A percentile compares a stretch with the other conserved stretches of the same genome.
Conservation (phyloP, 2,797 vertebrate species). For the Holocentrus rufus region DNA sequence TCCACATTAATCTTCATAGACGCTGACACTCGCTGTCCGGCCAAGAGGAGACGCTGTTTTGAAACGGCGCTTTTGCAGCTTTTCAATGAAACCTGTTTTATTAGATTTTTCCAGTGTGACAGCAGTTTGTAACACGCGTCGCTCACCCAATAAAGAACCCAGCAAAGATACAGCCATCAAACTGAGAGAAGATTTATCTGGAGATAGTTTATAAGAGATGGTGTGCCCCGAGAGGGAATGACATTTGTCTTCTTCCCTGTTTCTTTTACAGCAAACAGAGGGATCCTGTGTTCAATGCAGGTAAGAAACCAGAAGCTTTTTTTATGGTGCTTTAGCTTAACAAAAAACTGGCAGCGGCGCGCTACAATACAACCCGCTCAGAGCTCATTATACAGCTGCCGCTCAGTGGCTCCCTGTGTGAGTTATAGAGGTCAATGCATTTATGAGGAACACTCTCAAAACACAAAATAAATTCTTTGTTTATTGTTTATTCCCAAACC, state of each 20-base stretch:
- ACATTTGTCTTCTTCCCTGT: slow-evolving; percentile 67
- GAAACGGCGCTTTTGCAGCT: background rate
- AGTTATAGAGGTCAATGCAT: slow-evolving; percentile 11
- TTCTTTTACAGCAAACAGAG: slow-evolving; percentile 92
- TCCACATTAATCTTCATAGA: background rate
- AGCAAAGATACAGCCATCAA: background rate
- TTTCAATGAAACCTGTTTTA: background rate
- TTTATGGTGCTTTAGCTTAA: slow-evolving; percentile 25
- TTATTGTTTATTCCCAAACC: slow-evolving; percentile 2
- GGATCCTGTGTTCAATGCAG: slow-evolving; percentile 97
- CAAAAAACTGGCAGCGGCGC: slow-evolving; percentile 6
- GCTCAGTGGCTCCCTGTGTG: slow-evolving; percentile 53
- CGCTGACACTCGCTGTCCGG: background rate
- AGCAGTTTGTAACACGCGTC: background rate
- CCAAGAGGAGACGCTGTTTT: background rate
- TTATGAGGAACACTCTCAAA: background rate
- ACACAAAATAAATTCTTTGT: background rate
- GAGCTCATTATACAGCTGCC: slow-evolving; percentile 22
- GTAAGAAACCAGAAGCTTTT: slow-evolving; percentile 83
- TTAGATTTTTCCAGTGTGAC: background rate
- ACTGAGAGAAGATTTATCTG: too few species aligned
- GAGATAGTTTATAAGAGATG: background rate
- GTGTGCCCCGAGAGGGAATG: slow-evolving; percentile 51
- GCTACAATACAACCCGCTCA: slow-evolving; percentile 14
- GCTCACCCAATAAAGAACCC: background rate